Percentiles rank a stretch among this genome's conserved stretches.
Evolutionary conservation across 35 echinoderm and acorn worm genomes (phyloP).

Genomic region (Patiria miniata): DNA sequence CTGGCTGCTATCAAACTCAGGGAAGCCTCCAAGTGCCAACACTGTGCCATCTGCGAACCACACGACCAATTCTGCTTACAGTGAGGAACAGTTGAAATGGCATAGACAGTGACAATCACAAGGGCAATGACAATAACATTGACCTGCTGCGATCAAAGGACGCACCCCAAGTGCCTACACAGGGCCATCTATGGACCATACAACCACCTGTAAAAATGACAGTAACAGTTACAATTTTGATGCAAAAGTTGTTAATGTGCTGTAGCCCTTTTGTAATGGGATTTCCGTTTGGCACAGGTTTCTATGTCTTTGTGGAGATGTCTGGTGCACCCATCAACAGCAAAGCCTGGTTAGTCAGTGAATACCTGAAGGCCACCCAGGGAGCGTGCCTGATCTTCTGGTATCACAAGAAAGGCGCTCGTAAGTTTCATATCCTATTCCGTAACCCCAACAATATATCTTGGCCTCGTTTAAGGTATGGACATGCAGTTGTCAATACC

Average conservation of each 20-base stretch:
- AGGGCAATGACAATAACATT: too few relatives aligned
- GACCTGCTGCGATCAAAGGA: too few relatives aligned
- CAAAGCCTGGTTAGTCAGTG: conserved; percentile 70
- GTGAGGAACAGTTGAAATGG: too few relatives aligned
- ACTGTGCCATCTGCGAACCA: too few relatives aligned
- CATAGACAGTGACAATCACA: too few relatives aligned
- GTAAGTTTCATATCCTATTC: conserved; percentile 28
- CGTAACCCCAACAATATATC: too few relatives aligned
- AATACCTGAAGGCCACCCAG: conserved; percentile 28
- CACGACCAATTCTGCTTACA: too few relatives aligned
- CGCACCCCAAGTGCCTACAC: conserved; percentile 38
- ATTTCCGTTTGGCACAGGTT: conserved; percentile 28
- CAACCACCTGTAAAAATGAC: background rate
- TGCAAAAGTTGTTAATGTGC: too few relatives aligned
- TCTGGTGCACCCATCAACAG: conserved; percentile 28
- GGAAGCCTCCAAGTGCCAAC: background rate
- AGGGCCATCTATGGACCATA: conserved; percentile 66
- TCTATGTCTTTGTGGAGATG: conserved; percentile 82
- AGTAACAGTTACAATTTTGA: too few relatives aligned
- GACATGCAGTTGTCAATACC: too few relatives aligned
- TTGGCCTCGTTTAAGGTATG: too few relatives aligned
- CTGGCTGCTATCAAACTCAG: background rate
- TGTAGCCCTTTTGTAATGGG: background rate
- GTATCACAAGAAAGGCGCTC: conserved; percentile 78
- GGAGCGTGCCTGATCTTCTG: conserved; percentile 75